Conservation (phyloP, 2,113 vertebrate species). For the Paramormyrops kingsleyae region DNA sequence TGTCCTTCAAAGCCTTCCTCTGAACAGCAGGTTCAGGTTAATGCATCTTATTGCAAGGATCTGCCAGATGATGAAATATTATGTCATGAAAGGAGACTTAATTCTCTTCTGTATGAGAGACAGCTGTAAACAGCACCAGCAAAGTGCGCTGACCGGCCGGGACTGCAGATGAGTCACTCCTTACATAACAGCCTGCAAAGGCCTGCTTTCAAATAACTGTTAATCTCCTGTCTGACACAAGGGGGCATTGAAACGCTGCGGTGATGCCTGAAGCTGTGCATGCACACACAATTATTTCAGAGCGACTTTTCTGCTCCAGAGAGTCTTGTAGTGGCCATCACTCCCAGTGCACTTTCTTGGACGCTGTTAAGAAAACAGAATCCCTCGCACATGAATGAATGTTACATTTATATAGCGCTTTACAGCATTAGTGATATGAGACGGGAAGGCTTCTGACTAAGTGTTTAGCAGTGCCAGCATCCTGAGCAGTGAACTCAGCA, state of each 20-base stretch:
- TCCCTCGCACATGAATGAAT: background rate
- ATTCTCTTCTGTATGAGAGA: background rate
- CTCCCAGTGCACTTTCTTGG: background rate
- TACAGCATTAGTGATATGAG: background rate
- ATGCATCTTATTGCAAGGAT: background rate
- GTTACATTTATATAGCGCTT: background rate
- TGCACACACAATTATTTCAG: background rate
- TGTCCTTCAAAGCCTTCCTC: background rate
- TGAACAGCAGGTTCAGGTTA: background rate
- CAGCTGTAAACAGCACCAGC: background rate
- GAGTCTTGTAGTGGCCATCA: background rate
- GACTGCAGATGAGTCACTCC: background rate
- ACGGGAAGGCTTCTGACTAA: background rate
- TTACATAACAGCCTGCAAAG: background rate
- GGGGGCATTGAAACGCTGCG: background rate
- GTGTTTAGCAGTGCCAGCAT: background rate
- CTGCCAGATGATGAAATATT: background rate
- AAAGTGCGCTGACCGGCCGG: background rate
- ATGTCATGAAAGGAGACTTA: background rate
- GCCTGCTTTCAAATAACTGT: background rate
- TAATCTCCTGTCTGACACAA: background rate
- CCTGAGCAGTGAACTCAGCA: background rate
- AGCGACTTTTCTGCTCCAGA: background rate
- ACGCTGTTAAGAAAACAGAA: background rate
- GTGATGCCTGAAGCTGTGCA: background rate